Base-by-base conservation (phyloP, 2,797 vertebrate species). In the Sternotherus odoratus region DNA sequence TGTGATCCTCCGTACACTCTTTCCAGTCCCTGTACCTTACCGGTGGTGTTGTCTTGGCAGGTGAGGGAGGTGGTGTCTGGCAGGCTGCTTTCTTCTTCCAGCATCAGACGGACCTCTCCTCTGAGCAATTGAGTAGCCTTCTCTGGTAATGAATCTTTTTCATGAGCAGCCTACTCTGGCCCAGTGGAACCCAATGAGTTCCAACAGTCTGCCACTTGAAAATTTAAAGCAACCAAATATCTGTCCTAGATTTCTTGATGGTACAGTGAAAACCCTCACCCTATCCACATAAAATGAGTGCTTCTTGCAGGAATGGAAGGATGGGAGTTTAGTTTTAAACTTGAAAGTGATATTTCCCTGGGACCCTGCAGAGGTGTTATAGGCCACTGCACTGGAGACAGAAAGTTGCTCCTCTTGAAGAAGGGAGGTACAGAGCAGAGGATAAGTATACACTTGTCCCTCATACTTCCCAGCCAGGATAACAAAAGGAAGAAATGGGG, bases 201-300 rank as follows among this genome's bases (percentile, higher is more conserved):
- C 26, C 9, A 30, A 30, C 26, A 9, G 12, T 48, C 46, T 48
- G 72, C 8, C 72, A 16, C 72, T 48, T 30, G 43, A 75, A 75
- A 48, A 75, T 74, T 74, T 43, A 46, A 8, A 46, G 28, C 72
- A 23, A 8, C 36, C n/a, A 17, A n/a, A 17, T 19, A 36, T 36
- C n/a, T 17, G 28, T 75, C 24, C 39, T 74, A 46, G 12, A 74
- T 15, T 10, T 46, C 24, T 48, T 4, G 43, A 50, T 1, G 23
- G 54, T 1, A 51, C 53, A 74, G 51, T 1, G 49, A 43, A 6
- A 74, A 0, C 57, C 30, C 2, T 82, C 4, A 0, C 1, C 0
- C 43, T 74, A 48, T 46, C 84, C 36, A 54, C 30, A 3, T 0
- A 6, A 85, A 33, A 2, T 48, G 36, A 2, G n/a, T 16, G 10